These are phyloP conservation scores for Dendroctonus ponderosae DNA, from an alignment of 1,140 invertebrate genomes.

Conservation along the genomic window DNA sequence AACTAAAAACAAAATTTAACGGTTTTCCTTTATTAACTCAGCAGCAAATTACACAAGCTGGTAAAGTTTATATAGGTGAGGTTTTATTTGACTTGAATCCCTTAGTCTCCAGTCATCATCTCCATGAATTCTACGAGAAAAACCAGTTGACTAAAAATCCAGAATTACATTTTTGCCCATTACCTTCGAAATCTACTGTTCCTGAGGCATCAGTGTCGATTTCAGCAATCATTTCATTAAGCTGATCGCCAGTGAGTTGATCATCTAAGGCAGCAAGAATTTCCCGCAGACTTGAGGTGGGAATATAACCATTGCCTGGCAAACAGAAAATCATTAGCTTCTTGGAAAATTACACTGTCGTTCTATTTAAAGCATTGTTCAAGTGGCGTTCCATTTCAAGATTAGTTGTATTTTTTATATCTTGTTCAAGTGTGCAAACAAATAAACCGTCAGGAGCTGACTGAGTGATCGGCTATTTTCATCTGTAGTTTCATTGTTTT, in stretches of 20 bases:
- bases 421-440: too few species aligned
- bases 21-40: too few species aligned
- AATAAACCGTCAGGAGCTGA: too few species aligned
- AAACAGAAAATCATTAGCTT: slow-evolving; percentile 2
- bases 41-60: too few species aligned
- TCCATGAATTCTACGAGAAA: slow-evolving; percentile 67
- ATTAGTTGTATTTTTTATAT: too few species aligned
- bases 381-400: too few species aligned
- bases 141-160: background rate
- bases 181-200: slow-evolving; percentile 83
- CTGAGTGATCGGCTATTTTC: too few species aligned
- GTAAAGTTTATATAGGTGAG: too few species aligned
- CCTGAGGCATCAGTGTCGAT: slow-evolving; percentile 79
- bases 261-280: slow-evolving; percentile 77
- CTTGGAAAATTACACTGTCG: too few species aligned
- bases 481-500: too few species aligned
- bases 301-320: slow-evolving; percentile 77
- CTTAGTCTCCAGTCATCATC: slow-evolving; percentile 71
- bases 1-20: too few species aligned
- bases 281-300: slow-evolving; percentile 74
- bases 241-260: slow-evolving; percentile 75
- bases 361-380: too few species aligned
- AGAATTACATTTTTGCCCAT: slow-evolving; percentile 28
- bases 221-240: slow-evolving; percentile 83
- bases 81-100: background rate